phyloP scores from a whole-genome alignment of 2,888 invertebrate genomes.

The Tricholauxania praeusta region DNA sequence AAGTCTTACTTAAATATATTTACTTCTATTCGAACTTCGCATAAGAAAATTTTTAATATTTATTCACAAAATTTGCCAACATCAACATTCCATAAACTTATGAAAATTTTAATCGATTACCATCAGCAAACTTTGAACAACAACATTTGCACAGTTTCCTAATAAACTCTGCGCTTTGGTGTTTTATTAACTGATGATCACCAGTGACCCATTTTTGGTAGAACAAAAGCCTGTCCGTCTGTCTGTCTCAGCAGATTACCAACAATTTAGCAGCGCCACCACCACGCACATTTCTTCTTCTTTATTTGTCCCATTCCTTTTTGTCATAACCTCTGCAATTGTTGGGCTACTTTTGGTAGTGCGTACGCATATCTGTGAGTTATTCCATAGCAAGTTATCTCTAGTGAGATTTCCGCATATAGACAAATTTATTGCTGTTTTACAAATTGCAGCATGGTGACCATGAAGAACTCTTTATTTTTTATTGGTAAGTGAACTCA shows the following conservation, averaged over 20 bases:
- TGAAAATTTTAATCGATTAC: slow-evolving; percentile 17
- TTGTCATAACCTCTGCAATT: not conserved
- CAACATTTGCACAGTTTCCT: not conserved
- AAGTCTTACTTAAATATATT: too few relatives aligned
- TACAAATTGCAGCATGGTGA: slow-evolving; percentile 1
- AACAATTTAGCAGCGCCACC: not conserved
- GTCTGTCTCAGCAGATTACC: not conserved
- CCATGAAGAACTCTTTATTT: not conserved
- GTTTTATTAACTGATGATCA: slow-evolving; percentile 12
- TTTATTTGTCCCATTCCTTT: too few relatives aligned
- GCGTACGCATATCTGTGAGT: not conserved
- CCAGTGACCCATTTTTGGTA: slow-evolving; percentile 26
- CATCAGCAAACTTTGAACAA: not conserved
- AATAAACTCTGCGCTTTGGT: slow-evolving; percentile 2
- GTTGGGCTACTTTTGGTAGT: slow-evolving; percentile 11
- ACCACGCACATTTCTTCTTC: too few relatives aligned
- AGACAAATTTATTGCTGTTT: slow-evolving; percentile 1
- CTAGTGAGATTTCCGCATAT: slow-evolving; percentile 11
- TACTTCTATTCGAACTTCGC: too few relatives aligned
- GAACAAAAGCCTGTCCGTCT: not conserved
- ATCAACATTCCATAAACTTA: slow-evolving; percentile 1
- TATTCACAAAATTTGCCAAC: not conserved
- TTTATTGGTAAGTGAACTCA: slow-evolving; percentile 5
- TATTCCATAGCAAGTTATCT: not conserved
- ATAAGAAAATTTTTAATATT: too few relatives aligned